Evolutionary conservation across 2,113 vertebrate genomes (phyloP), one percentile per base, ranked within the genome.

Genomic region (Mola mola): DNA sequence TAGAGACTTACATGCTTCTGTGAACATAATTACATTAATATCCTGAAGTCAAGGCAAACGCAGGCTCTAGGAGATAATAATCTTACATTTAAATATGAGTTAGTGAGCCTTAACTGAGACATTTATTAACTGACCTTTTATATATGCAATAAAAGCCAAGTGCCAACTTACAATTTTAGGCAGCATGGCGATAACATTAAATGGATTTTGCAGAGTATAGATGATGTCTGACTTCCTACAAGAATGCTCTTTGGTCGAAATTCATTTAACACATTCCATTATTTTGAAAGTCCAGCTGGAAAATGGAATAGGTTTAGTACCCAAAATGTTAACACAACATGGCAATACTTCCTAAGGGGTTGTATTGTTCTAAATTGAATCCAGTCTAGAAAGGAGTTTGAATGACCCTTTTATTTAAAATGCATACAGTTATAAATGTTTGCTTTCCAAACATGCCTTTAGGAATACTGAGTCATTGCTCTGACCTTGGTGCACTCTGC

Each of bases 91-190:
- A 74, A 64, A 73, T 41, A 62, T 42, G 41, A 77, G 47, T 52
- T 44, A 63, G 50, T 55, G 73, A 78, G 69, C 65, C 62, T 67
- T 55, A 72, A 56, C 56, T 70, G 49, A 52, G 20, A 59, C 40
- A 52, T 67, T 78, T 47, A 75, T 67, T 72, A 72, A 75, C 10
- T 65, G 58, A 68, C 51, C 43, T 68, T 75, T 72, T 62, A 49
- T 46, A 57, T 68, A 59, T 67, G 44, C 66, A 61, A 51, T 61
- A 57, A 68, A 72, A 40, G 10, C 47, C 5, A 7, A 3, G 17
- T 61, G 56, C 50, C 41, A 53, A 43, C 10, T 36, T 20, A 36
- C 13, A 47, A 31, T 66, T 41, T 41, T 10, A 22, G 49, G 47
- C 47, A 49, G 42, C 0, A 4, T 21, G 26, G 5, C 24, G 25